A percentile compares a stretch with the other conserved stretches of the same genome.
phyloP scores from a whole-genome alignment of 2,113 vertebrate genomes.

The Lophotis ruficrista region DNA sequence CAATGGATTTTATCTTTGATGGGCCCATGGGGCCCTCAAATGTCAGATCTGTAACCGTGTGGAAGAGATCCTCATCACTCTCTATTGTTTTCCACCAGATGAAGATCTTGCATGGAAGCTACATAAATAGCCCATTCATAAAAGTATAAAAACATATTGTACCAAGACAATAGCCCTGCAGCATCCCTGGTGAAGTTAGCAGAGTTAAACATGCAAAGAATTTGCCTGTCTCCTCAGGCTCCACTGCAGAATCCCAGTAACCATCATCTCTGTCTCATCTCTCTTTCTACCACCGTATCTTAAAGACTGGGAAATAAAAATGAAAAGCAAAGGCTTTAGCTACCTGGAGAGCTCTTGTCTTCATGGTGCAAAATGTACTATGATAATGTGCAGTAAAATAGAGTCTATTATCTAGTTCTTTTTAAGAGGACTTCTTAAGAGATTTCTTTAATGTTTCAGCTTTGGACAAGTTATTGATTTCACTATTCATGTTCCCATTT shows the following conservation, averaged over 20 bases:
- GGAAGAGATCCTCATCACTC: not conserved
- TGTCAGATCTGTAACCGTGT: not conserved
- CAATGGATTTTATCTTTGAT: constrained; percentile 37
- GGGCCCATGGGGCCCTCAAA: not conserved
- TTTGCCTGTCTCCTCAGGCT: not conserved
- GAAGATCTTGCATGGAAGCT: constrained; percentile 1
- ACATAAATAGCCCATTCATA: constrained; percentile 31
- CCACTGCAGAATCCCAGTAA: not conserved
- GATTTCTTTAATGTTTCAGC: not conserved
- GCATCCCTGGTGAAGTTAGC: not conserved
- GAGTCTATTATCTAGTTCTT: not conserved
- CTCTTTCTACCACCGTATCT: not conserved
- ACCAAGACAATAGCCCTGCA: constrained; percentile 18
- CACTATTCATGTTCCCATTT: not conserved
- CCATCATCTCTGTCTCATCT: not conserved
- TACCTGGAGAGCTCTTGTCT: not conserved
- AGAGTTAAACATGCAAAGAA: not conserved
- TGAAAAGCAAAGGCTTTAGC: not conserved
- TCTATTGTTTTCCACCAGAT: constrained; percentile 19
- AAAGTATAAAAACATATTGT: not conserved
- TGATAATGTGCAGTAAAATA: not conserved
- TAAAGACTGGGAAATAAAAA: not conserved
- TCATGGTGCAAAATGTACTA: not conserved
- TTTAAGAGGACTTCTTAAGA: not conserved
- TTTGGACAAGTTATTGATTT: not conserved